Evolutionary conservation across 2,888 invertebrate species (phyloP).

Genomic region (Dexiosoma caninum): DNA sequence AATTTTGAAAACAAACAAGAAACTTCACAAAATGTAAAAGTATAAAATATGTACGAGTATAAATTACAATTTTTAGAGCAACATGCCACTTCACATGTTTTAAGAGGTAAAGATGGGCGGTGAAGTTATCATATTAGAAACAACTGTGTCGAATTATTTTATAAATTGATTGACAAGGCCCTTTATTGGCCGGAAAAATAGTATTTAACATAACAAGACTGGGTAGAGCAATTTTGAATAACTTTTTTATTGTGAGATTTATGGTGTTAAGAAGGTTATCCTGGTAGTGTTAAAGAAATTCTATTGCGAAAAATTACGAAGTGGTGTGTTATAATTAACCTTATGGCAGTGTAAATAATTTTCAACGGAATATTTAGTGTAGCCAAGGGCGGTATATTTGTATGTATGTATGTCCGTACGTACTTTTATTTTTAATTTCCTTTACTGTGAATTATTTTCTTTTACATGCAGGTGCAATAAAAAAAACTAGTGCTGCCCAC

Average conservation of each 20-base stretch:
- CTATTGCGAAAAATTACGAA: background rate
- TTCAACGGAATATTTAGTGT: background rate
- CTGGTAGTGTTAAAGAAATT: background rate
- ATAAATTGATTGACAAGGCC: slow-evolving; percentile 50
- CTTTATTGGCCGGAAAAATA: background rate
- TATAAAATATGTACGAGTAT: background rate
- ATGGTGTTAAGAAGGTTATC: background rate
- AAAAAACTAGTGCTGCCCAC: too few relatives aligned
- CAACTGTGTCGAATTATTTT: slow-evolving; percentile 57
- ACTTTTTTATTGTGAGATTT: background rate
- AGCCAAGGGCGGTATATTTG: too few relatives aligned
- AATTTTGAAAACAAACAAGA: slow-evolving; percentile 29
- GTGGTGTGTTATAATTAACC: too few relatives aligned
- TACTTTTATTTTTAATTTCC: background rate
- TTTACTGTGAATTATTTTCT: background rate
- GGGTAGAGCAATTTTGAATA: background rate
- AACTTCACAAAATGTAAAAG: slow-evolving; percentile 3
- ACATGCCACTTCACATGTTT: slow-evolving; percentile 7
- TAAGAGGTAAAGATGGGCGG: background rate
- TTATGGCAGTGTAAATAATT: too few relatives aligned
- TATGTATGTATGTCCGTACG: too few relatives aligned
- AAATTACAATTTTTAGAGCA: background rate
- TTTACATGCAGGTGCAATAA: too few relatives aligned
- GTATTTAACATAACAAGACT: background rate
- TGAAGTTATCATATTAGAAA: slow-evolving; percentile 35